Percentiles rank a stretch among this genome's conserved stretches.
Evolutionary conservation across 2,113 vertebrate species (phyloP).

Genomic region (Misgurnus anguillicaudatus): DNA sequence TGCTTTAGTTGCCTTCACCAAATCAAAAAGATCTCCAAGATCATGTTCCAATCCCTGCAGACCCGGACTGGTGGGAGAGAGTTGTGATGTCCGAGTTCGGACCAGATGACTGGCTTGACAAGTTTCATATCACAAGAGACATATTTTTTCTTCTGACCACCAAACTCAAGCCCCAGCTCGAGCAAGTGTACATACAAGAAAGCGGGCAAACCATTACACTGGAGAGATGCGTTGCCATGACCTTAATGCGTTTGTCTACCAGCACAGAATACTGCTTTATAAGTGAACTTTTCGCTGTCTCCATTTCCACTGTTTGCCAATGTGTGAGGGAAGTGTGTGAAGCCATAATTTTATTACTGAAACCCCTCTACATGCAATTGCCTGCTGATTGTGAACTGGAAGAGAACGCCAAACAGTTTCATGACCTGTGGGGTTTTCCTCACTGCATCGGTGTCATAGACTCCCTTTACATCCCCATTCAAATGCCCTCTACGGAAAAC

Average conservation of each 20-base stretch:
- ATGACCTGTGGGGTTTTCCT: conserved; percentile 71
- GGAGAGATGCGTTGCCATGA: conserved; percentile 73
- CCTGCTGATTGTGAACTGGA: conserved; percentile 68
- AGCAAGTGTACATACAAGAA: conserved; percentile 47
- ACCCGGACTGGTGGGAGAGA: conserved; percentile 69
- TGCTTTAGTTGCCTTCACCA: conserved; percentile 16
- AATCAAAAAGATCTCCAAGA: conserved; percentile 14
- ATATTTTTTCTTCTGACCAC: conserved; percentile 72
- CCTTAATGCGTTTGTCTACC: conserved; percentile 72
- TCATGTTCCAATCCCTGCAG: conserved; percentile 23
- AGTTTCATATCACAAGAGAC: conserved; percentile 74
- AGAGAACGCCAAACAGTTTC: conserved; percentile 68
- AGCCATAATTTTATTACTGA: conserved; percentile 62
- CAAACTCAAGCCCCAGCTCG: conserved; percentile 66
- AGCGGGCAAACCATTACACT: conserved; percentile 60
- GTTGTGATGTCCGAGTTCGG: conserved; percentile 73
- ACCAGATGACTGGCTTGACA: conserved; percentile 75
- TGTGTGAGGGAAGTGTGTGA: conserved; percentile 73
- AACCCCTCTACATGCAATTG: conserved; percentile 69
- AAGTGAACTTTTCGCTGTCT: conserved; percentile 63
- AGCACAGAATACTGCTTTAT: conserved; percentile 71
- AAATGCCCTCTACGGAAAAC: conserved; percentile 56
- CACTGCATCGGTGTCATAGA: conserved; percentile 72
- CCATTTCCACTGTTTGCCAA: conserved; percentile 66
- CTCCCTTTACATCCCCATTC: conserved; percentile 70